phyloP scores from a whole-genome alignment of 2,888 invertebrate species.

The Pimpla rufipes region DNA sequence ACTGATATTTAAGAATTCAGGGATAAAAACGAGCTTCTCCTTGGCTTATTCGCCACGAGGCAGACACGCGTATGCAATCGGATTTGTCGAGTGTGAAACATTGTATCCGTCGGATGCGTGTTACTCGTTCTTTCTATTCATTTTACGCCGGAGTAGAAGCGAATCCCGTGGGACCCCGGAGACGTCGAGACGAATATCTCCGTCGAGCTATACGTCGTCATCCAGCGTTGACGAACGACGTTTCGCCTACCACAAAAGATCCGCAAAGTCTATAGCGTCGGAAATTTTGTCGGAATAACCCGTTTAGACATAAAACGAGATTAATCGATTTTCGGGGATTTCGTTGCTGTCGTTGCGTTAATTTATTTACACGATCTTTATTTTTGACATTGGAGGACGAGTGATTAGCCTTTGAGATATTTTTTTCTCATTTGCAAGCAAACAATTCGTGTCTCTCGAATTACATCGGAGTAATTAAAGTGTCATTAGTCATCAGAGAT shows the following conservation, averaged over 20 bases:
- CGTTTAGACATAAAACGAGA: constrained; percentile 10
- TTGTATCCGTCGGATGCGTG: constrained; percentile 75
- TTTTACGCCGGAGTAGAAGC: constrained; percentile 31
- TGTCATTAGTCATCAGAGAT: no score
- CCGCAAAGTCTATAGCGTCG: neutral
- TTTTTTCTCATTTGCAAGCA: no score
- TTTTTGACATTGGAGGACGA: no score
- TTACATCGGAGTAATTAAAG: no score
- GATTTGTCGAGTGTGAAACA: constrained; percentile 81
- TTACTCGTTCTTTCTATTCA: constrained; percentile 51
- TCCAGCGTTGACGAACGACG: neutral
- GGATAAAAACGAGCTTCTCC: constrained; percentile 38
- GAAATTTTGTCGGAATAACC: neutral
- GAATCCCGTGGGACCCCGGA: constrained; percentile 75
- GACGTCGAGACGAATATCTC: constrained; percentile 73
- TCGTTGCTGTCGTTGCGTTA: neutral
- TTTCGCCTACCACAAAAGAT: neutral
- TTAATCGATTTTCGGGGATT: neutral
- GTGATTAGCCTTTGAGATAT: no score
- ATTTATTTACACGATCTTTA: no score
- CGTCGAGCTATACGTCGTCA: neutral
- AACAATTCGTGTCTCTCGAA: no score
- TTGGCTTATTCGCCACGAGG: constrained; percentile 59
- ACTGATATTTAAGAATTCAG: neutral
- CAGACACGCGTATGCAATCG: constrained; percentile 73